Percentiles rank a stretch among this genome's conserved stretches.
phyloP scores from a whole-genome alignment of 2,113 vertebrate genomes.

The Laticauda laticaudata region DNA sequence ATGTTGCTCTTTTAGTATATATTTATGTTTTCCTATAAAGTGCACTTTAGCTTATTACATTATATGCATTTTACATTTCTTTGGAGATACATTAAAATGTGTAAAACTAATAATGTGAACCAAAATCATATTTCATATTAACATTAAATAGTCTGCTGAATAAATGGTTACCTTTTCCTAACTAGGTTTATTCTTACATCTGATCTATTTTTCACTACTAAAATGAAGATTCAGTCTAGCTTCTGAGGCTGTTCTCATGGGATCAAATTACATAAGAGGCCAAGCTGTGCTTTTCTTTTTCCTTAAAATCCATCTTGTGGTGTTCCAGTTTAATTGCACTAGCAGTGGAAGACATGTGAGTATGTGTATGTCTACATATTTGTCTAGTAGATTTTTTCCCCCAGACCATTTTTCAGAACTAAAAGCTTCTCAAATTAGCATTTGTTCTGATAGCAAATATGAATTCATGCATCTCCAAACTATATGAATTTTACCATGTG shows the following conservation, averaged over 20 bases:
- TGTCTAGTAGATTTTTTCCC: background rate
- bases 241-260: background rate
- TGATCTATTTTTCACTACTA: background rate
- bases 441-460: background rate
- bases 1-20: background rate
- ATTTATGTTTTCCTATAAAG: background rate
- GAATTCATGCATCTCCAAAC: background rate
- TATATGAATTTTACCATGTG: too few species aligned
- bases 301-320: background rate
- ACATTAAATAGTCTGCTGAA: background rate
- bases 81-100: background rate
- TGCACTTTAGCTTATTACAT: background rate
- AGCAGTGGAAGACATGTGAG: background rate
- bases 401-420: background rate
- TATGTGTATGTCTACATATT: background rate
- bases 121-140: background rate
- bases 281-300: background rate
- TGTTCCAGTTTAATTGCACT: background rate
- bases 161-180: background rate
- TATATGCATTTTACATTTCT: background rate
- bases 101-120: background rate
- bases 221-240: background rate
- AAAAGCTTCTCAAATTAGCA: too few species aligned
- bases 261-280: background rate
- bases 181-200: background rate